Percentiles rank a stretch among this genome's conserved stretches.
Evolutionary conservation across 2,888 invertebrate species (phyloP).

Genomic region (Macroteleia sp.): DNA sequence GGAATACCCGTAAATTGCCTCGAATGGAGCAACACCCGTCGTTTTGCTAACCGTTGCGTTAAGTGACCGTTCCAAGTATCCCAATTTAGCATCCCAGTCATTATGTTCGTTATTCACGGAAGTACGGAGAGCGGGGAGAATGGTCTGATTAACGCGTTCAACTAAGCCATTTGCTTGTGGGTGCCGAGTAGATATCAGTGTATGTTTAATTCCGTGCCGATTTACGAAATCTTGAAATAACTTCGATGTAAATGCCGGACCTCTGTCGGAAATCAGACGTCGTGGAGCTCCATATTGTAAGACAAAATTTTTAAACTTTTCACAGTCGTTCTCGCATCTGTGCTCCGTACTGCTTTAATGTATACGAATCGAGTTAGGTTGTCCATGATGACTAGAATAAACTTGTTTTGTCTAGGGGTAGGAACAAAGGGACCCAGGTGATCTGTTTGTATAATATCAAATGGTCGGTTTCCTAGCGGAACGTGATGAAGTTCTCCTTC

Average conservation of each 20-base stretch:
- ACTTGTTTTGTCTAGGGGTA: no score
- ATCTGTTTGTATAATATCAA: no score
- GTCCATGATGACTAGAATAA: no score
- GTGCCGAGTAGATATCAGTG: constrained; percentile 50
- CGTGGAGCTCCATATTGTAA: constrained; percentile 35
- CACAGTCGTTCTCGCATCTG: background rate
- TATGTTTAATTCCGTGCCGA: constrained; percentile 41
- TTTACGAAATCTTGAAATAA: constrained; percentile 11
- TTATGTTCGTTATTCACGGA: background rate
- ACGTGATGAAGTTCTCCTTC: no score
- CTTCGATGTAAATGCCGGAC: constrained; percentile 46
- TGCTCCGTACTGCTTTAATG: background rate
- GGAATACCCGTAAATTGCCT: constrained; percentile 3
- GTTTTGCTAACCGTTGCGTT: background rate
- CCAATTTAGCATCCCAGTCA: constrained; percentile 16
- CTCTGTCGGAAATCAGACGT: constrained; percentile 60
- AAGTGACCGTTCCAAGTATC: background rate
- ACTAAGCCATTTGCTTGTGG: constrained; percentile 60
- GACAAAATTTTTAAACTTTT: background rate
- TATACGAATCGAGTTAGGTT: no score
- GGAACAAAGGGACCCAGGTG: no score
- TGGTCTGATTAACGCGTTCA: constrained; percentile 14
- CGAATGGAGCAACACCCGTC: constrained; percentile 11
- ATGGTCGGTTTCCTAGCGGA: no score
- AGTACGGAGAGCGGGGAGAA: constrained; percentile 8